Evolutionary conservation across 2,797 vertebrate genomes (phyloP).

Genomic region (Natrix natrix): DNA sequence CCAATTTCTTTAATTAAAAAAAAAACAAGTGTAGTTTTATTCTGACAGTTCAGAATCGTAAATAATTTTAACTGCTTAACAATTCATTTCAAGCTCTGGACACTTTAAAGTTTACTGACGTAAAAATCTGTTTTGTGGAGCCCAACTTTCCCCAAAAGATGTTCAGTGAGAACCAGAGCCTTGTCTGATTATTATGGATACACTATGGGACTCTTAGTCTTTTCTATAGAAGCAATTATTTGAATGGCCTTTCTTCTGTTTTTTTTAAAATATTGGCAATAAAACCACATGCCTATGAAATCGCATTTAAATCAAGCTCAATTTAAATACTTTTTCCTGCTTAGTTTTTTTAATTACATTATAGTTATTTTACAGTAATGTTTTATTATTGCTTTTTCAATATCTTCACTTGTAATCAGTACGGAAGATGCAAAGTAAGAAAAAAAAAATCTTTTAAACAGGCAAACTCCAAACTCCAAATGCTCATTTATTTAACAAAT

Average conservation of each 20-base stretch:
- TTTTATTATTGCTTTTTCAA: background rate
- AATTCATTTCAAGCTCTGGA: background rate
- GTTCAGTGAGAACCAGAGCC: background rate
- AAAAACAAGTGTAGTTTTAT: background rate
- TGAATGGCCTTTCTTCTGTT: background rate
- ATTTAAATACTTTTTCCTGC: background rate
- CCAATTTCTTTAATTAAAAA: background rate
- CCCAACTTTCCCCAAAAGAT: background rate
- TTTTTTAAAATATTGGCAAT: background rate
- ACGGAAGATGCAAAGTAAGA: background rate
- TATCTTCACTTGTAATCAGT: background rate
- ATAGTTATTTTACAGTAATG: background rate
- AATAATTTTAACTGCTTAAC: background rate
- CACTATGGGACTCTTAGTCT: background rate
- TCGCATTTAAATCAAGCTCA: background rate
- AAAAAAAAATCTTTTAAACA: background rate
- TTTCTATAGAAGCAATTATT: background rate
- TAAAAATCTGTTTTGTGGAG: background rate
- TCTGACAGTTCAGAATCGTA: background rate
- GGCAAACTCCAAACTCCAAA: background rate
- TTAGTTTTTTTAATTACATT: background rate
- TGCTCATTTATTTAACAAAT: background rate
- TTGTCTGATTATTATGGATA: no score
- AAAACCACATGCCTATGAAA: background rate
- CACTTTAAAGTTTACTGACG: background rate